These are phyloP conservation scores for Nomada flava DNA, from an alignment of 2,888 invertebrate species.

Conservation along the genomic window DNA sequence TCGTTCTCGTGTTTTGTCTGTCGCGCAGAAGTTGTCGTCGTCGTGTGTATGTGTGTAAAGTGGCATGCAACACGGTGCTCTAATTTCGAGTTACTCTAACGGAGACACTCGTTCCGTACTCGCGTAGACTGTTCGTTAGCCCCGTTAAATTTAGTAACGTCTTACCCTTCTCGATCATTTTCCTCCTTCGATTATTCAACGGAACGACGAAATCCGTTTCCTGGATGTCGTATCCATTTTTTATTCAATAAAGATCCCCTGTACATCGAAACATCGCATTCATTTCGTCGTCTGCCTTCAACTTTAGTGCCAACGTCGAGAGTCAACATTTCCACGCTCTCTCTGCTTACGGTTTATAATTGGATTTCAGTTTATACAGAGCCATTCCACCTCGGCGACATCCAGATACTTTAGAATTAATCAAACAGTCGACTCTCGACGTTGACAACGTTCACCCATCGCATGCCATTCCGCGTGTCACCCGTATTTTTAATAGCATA, in stretches of 20 bases:
- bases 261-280: not conserved
- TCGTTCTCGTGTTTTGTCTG: constrained; percentile 22
- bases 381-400: not conserved
- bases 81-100: constrained; percentile 18
- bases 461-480: constrained; percentile 20
- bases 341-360: not conserved
- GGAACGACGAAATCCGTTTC: constrained; percentile 5
- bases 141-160: not conserved
- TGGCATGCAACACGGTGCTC: constrained; percentile 31
- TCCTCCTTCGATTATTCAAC: constrained; percentile 1
- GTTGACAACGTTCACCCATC: not conserved
- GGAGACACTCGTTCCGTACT: not conserved
- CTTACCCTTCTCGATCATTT: constrained; percentile 17
- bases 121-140: constrained; percentile 5
- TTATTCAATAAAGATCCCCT: not conserved
- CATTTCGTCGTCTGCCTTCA: not conserved
- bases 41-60: constrained; percentile 7
- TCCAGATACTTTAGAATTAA: not conserved
- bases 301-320: constrained; percentile 7
- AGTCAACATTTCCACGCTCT: not conserved
- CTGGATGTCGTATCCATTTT: not conserved
- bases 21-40: constrained; percentile 21
- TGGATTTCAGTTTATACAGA: not conserved
- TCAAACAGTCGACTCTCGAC: not conserved
- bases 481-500: not conserved